These are phyloP conservation scores for Steatocranus sp. DNA, from an alignment of 2,797 vertebrate species.

Conservation along the genomic window DNA sequence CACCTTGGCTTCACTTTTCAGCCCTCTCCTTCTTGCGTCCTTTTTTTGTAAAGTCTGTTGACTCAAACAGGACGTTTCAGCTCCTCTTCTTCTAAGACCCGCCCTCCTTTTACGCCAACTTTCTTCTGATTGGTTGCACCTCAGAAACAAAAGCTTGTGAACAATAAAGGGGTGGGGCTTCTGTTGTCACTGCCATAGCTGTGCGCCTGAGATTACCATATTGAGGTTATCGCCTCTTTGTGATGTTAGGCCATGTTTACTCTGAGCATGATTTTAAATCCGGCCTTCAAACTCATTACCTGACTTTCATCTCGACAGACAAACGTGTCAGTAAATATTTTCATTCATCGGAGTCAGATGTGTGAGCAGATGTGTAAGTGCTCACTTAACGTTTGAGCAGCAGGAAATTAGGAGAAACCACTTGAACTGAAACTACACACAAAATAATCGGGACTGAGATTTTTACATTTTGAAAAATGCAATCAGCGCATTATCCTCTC, in stretches of 20 bases:
- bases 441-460: not conserved
- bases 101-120: not conserved
- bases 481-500: not conserved
- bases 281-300: not conserved
- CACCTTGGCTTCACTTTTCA: not conserved
- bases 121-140: not conserved
- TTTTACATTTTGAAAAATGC: not conserved
- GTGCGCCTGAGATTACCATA: not conserved
- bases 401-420: not conserved
- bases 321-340: not conserved
- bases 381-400: not conserved
- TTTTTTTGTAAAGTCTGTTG: not conserved
- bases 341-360: not conserved
- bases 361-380: not conserved
- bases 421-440: not conserved
- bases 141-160: not conserved
- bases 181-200: not conserved
- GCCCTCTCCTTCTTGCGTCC: not conserved
- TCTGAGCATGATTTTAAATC: not conserved
- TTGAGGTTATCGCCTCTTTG: not conserved
- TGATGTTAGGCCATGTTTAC: not conserved
- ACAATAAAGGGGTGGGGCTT: not conserved
- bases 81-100: not conserved
- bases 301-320: not conserved
- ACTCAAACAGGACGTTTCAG: not conserved